Evolutionary conservation across 2,113 vertebrate genomes (phyloP).

Genomic region (Etheostoma spectabile): DNA sequence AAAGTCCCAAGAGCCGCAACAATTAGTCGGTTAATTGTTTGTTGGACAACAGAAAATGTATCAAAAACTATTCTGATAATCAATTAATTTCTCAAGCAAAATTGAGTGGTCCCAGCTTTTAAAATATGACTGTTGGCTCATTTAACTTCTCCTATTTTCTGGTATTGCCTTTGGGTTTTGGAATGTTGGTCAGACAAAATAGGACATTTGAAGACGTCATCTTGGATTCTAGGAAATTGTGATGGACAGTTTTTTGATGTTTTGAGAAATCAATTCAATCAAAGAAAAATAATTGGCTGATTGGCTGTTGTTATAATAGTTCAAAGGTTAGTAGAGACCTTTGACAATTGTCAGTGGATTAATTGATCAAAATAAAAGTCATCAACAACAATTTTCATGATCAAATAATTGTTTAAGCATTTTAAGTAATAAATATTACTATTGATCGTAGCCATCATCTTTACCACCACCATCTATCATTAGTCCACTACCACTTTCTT

Average conservation of each 20-base stretch:
- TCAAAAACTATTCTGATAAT: not conserved
- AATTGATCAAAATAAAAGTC: too few relatives aligned
- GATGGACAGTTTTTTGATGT: not conserved
- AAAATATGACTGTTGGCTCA: not conserved
- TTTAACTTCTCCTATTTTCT: not conserved
- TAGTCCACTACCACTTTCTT: slow-evolving; percentile 9
- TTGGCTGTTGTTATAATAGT: too few relatives aligned
- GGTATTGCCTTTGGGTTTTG: not conserved
- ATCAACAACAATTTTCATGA: too few relatives aligned
- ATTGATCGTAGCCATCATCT: slow-evolving; percentile 1
- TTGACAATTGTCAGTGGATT: too few relatives aligned
- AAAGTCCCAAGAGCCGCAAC: not conserved
- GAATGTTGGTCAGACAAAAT: not conserved
- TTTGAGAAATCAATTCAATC: too few relatives aligned
- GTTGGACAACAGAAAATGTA: not conserved
- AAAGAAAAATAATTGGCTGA: too few relatives aligned
- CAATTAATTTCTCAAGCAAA: not conserved
- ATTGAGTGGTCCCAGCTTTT: not conserved
- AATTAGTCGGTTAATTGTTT: not conserved
- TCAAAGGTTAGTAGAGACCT: too few relatives aligned
- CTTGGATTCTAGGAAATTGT: not conserved
- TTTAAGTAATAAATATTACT: not conserved
- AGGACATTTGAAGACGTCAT: not conserved
- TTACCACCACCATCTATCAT: slow-evolving; percentile 2
- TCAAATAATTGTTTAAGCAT: too few relatives aligned